A percentile compares a stretch with the other conserved stretches of the same genome.
Evolutionary conservation across 30 jellyfish, hydroid and myxozoan genomes (phyloP).

Genomic region (Aurelia sp.): DNA sequence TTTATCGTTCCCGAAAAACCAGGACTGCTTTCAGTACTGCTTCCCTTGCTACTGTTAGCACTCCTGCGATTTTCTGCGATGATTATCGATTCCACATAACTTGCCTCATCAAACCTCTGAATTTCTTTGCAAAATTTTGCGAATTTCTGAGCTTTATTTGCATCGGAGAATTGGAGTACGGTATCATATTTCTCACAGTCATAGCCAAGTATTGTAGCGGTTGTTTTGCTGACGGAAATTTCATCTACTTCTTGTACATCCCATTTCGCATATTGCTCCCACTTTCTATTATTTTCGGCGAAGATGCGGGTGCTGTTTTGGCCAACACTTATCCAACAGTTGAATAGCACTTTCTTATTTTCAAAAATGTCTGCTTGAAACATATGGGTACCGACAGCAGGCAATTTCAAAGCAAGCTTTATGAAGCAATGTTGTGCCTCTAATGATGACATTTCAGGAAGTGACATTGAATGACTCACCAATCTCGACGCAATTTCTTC

Average conservation of each 20-base stretch:
- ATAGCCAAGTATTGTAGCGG: constrained; percentile 33
- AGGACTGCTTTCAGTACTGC: neutral
- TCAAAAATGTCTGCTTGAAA: constrained; percentile 30
- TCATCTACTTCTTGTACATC: constrained; percentile 55
- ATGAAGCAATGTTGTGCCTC: constrained; percentile 49
- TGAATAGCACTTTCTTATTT: neutral
- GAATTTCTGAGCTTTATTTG: constrained; percentile 31
- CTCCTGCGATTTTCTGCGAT: neutral
- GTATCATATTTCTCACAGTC: constrained; percentile 49
- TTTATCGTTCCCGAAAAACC: neutral
- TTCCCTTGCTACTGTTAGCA: constrained; percentile 10
- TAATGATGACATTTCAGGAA: constrained; percentile 23
- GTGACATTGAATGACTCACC: neutral
- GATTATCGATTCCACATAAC: neutral
- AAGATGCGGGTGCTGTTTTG: constrained; percentile 42
- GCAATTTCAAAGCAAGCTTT: constrained; percentile 47
- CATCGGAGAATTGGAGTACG: constrained; percentile 20
- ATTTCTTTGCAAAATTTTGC: constrained; percentile 44
- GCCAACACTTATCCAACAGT: constrained; percentile 47
- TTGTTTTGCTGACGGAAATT: constrained; percentile 13
- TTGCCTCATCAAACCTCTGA: constrained; percentile 44
- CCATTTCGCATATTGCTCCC: constrained; percentile 53
- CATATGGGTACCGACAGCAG: constrained; percentile 52
- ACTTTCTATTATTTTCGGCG: constrained; percentile 7
- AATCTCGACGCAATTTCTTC: constrained; percentile 17